Conservation (phyloP, 2,797 vertebrate genomes). For the Amazona finschi region DNA sequence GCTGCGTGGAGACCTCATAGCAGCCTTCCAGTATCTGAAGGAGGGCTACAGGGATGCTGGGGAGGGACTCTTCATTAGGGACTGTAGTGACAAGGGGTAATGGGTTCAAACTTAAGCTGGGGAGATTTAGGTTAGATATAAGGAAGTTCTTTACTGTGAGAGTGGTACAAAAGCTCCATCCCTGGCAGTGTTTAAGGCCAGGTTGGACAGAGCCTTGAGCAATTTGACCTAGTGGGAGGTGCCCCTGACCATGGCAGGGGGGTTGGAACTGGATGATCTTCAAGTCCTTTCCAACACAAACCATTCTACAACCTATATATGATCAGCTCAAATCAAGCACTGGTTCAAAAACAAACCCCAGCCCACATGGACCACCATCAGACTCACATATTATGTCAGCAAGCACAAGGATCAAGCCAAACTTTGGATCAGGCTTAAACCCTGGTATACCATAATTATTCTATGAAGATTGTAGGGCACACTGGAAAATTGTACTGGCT, state of each 20-base stretch:
- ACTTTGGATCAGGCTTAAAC: background rate
- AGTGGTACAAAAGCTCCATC: background rate
- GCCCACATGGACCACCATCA: accelerated
- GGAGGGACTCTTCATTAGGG: background rate
- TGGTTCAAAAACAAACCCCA: background rate
- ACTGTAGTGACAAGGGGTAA: background rate
- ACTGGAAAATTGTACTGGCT: background rate
- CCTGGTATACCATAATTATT: background rate
- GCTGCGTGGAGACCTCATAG: too few species aligned
- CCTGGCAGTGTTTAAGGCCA: background rate
- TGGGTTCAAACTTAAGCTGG: background rate
- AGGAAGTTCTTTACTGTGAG: background rate
- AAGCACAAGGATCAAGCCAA: background rate
- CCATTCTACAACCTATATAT: background rate
- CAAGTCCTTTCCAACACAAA: background rate
- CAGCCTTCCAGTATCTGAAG: background rate
- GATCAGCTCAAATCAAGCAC: background rate
- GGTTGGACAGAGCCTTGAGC: background rate
- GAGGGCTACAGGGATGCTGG: background rate
- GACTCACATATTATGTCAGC: accelerated
- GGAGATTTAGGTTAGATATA: background rate
- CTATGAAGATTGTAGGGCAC: background rate
- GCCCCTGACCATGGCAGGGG: background rate
- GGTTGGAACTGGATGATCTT: background rate
- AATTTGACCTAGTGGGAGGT: background rate